A percentile compares a stretch with the other conserved stretches of the same genome.
Evolutionary conservation across 2,113 vertebrate genomes (phyloP).

Genomic region (Natator depressus): DNA sequence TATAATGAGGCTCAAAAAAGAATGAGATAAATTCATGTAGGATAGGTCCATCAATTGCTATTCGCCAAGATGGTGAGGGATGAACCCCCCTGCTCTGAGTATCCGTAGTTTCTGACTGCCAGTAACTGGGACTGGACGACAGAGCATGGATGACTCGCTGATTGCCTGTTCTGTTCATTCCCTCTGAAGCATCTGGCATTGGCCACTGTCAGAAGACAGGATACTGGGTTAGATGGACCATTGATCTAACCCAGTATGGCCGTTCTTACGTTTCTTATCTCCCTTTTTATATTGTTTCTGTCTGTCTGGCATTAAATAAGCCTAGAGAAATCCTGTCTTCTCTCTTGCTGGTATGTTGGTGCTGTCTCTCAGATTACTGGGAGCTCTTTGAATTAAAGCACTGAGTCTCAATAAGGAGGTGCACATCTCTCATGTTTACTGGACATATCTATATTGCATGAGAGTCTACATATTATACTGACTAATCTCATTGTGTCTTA

Average conservation of each 20-base stretch:
- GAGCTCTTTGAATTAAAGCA: too few species aligned
- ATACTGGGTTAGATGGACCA: background rate
- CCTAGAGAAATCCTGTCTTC: too few species aligned
- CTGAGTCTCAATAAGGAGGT: too few species aligned
- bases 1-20: background rate
- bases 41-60: background rate
- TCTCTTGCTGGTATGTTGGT: too few species aligned
- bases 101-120: background rate
- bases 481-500: too few species aligned
- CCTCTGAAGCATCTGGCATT: background rate
- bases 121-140: background rate
- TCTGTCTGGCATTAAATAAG: background rate
- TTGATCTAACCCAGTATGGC: background rate
- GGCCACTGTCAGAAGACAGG: background rate
- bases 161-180: background rate
- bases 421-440: too few species aligned
- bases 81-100: background rate
- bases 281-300: background rate
- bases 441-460: too few species aligned
- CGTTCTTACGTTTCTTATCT: background rate
- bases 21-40: background rate
- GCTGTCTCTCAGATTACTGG: too few species aligned
- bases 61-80: background rate
- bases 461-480: too few species aligned
- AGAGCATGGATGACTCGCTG: background rate